Conservation (phyloP, 2,113 vertebrate genomes). For the Corythornis cristatus region DNA sequence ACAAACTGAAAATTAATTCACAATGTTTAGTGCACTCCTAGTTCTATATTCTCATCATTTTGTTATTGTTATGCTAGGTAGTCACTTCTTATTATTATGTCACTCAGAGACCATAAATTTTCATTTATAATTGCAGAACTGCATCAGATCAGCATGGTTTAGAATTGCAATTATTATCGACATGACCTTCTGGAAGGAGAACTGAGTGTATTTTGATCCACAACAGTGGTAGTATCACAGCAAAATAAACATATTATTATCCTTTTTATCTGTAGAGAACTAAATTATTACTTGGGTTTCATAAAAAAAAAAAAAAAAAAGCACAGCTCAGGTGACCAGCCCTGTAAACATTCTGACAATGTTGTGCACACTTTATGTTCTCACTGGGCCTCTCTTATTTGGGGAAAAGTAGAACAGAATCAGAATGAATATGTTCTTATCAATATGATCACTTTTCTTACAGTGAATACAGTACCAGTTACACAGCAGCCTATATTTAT, state of each 20-base stretch:
- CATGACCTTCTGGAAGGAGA: not conserved
- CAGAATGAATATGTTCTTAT: not conserved
- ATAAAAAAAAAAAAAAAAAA: not conserved
- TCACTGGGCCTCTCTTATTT: not conserved
- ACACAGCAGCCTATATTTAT: not conserved
- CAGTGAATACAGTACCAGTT: not conserved
- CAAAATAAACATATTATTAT: not conserved
- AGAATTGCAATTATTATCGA: not conserved
- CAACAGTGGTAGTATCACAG: not conserved
- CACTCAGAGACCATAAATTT: not conserved
- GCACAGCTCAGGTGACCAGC: not conserved
- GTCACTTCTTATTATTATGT: conserved; percentile 18
- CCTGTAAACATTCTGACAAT: not conserved
- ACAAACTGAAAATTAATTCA: conserved; percentile 11
- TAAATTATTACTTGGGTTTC: not conserved
- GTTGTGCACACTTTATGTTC: not conserved
- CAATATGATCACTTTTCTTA: not conserved
- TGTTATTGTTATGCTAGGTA: not conserved
- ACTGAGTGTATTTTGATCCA: not conserved
- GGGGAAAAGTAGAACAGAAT: not conserved
- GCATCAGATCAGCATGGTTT: not conserved
- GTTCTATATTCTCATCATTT: conserved; percentile 28
- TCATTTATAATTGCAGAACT: conserved; percentile 8
- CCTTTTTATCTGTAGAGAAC: not conserved
- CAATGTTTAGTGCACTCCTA: not conserved